Evolutionary conservation across 2,888 invertebrate genomes (phyloP).

Genomic region (Philonicus albiceps): DNA sequence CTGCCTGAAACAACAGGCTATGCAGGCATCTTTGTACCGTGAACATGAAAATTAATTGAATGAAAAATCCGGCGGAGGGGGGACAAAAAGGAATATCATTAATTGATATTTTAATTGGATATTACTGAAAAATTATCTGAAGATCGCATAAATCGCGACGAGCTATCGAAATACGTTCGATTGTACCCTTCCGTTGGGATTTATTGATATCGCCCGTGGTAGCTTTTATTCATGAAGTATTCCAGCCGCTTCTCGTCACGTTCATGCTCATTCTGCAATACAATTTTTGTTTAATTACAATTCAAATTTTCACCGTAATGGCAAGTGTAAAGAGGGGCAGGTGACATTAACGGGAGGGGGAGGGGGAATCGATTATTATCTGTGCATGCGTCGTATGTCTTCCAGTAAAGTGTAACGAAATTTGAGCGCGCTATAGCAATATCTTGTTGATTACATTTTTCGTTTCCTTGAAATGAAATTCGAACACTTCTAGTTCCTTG

Average conservation of each 20-base stretch:
- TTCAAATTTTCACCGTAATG: not conserved
- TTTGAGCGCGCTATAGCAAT: not conserved
- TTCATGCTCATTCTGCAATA: not conserved
- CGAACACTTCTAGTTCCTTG: not conserved
- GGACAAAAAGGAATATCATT: not conserved
- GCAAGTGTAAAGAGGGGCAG: not conserved
- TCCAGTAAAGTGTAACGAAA: not conserved
- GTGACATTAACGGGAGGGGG: not conserved
- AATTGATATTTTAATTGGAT: slow-evolving; percentile 35
- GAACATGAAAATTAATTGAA: slow-evolving; percentile 9
- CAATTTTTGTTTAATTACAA: slow-evolving; percentile 1
- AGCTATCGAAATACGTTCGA: not conserved
- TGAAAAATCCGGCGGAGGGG: not conserved
- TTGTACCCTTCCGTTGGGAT: too few species aligned
- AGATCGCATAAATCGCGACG: not conserved
- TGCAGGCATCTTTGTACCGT: not conserved
- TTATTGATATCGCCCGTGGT: not conserved
- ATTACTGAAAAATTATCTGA: slow-evolving; percentile 27
- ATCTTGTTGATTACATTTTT: not conserved
- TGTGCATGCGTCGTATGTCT: not conserved
- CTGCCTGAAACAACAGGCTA: not conserved
- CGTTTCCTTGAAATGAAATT: not conserved
- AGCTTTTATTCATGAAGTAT: not conserved
- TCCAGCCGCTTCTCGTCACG: not conserved
- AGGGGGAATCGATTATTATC: not conserved